Base-by-base conservation (phyloP, 1,140 invertebrate genomes). In the Penaeus japonicus region DNA sequence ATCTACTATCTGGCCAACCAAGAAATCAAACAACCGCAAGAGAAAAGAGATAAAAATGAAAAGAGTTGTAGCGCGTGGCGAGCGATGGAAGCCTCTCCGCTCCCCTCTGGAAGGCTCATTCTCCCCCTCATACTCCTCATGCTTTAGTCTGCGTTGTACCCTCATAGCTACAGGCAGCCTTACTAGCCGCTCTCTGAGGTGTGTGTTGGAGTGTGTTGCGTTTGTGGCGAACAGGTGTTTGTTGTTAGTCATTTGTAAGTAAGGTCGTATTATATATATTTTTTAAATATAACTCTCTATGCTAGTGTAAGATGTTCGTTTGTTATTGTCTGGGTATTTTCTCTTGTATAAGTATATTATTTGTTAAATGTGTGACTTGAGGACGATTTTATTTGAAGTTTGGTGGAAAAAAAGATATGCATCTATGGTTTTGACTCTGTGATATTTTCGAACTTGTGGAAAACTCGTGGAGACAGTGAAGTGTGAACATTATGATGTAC, bases 131-230 rank as follows among this genome's bases (percentile, higher is more conserved):
- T 53, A 20, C 59, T 27, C 75, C n/a, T 35, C 47, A 27, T 24
- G 22, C 32, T 35, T 59, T 53, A 86, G 85, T 86, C 85, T 86
- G 85, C 85, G 85, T 86, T 86, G 85, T 79, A 65, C 85, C 77
- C 85, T 86, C 85, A 86, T 86, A 86, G 85, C 85, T 86, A 86
- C 85, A 86, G 85, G 85, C 77, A 86, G 85, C 85, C 85, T 86
- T 35, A 62, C 77, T 32, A 80, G 57, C 85, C 85, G 85, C 85
- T 86, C 85, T n/a, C 65, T 79, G 77, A 86, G 85, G 62, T 55
- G 84, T 85, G 85, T 79, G 85, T 86, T 62, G 75, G 17, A 57
- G 85, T 84, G 83, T 84, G 35, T 70, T 84, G 83, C 62, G 55
- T 70, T 73, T 75, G 65, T 84, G 65, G 54, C 54, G 77, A 86